A percentile compares a stretch with the other conserved stretches of the same genome.
These are phyloP conservation scores for Xiphophorus hellerii DNA, from an alignment of 2,113 vertebrate genomes.

Conservation along the genomic window DNA sequence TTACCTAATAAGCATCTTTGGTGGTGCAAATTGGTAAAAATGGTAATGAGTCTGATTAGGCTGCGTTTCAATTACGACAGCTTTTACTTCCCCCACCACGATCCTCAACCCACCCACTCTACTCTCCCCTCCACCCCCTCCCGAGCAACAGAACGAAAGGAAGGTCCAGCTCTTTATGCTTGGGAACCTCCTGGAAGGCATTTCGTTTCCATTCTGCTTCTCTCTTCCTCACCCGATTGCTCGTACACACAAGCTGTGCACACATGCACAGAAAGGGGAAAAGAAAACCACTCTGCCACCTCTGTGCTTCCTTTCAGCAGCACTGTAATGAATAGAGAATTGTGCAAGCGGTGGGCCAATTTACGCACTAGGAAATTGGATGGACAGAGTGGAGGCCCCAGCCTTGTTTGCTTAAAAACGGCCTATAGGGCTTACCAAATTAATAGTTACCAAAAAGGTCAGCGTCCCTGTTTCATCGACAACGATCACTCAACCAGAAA, in stretches of 20 bases:
- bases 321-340: constrained; percentile 96
- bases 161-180: constrained; percentile 79
- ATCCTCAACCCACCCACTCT: constrained; percentile 19
- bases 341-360: constrained; percentile 91
- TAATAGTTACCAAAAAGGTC: constrained; percentile 92
- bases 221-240: constrained; percentile 10
- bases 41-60: constrained; percentile 99
- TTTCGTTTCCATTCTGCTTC: constrained; percentile 48
- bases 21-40: constrained; percentile 99
- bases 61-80: constrained; percentile 98
- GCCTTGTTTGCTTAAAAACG: constrained; percentile 93
- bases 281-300: constrained; percentile 83
- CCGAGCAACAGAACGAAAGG: constrained; percentile 54
- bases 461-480: constrained; percentile 82
- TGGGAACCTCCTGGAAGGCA: constrained; percentile 82
- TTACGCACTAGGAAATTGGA: constrained; percentile 91
- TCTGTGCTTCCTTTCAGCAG: constrained; percentile 90
- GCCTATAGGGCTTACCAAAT: constrained; percentile 80
- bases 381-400: constrained; percentile 85
- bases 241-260: constrained; percentile 39
- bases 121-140: constrained; percentile 17
- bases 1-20: constrained; percentile 99
- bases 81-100: constrained; percentile 68
- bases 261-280: constrained; percentile 72
- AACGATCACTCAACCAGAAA: constrained; percentile 82